These are phyloP conservation scores for Atta colombica DNA, from an alignment of 1,140 invertebrate genomes.

Conservation along the genomic window DNA sequence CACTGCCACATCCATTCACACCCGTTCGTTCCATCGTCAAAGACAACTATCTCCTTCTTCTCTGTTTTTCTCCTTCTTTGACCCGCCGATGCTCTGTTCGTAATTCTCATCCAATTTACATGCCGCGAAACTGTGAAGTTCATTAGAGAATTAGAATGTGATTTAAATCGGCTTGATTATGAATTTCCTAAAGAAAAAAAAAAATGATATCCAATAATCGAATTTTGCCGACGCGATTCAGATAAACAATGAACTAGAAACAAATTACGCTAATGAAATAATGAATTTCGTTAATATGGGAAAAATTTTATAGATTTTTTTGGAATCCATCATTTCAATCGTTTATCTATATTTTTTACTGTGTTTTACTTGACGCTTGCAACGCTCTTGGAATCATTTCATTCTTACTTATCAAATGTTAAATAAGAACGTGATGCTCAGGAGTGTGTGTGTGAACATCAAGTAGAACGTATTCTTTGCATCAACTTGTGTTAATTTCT, in stretches of 20 bases:
- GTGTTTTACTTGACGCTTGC: no score
- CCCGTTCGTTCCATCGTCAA: constrained; percentile 13
- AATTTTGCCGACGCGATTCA: neutral
- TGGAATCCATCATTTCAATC: neutral
- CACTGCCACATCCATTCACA: constrained; percentile 6
- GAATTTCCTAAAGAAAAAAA: neutral
- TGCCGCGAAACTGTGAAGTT: constrained; percentile 23
- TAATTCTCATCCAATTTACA: constrained; percentile 31
- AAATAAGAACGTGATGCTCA: no score
- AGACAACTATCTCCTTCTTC: neutral
- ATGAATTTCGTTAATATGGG: neutral
- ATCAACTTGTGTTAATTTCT: neutral
- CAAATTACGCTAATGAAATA: constrained; percentile 18
- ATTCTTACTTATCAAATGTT: no score
- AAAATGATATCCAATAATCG: neutral
- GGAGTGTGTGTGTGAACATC: no score
- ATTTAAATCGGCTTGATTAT: neutral
- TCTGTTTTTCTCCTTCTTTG: neutral
- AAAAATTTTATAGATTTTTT: neutral
- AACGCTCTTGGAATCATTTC: no score
- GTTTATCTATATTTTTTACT: neutral
- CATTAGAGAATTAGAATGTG: constrained; percentile 24
- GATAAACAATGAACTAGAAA: neutral
- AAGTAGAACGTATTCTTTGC: no score
- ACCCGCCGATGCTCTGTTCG: constrained; percentile 2